phyloP scores from a whole-genome alignment of 2,888 invertebrate genomes.

The Philonicus albiceps region DNA sequence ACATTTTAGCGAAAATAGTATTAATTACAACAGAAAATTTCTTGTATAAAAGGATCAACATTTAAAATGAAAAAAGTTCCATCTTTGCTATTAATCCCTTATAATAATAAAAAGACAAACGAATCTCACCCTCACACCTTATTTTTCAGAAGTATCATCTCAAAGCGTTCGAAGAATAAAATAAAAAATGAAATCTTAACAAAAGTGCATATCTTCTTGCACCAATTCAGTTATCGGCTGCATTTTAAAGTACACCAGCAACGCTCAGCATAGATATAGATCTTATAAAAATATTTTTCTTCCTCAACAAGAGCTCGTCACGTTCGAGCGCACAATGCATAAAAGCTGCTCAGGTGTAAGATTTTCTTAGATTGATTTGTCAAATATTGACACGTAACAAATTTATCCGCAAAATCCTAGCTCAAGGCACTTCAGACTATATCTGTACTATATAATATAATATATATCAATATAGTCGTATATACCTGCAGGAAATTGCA shows the following conservation, averaged over 20 bases:
- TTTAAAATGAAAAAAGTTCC: too few species aligned
- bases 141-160: neutral
- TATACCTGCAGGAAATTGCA: slow-evolving; percentile 1
- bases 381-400: slow-evolving; percentile 15
- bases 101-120: too few species aligned
- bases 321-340: neutral
- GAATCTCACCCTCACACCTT: too few species aligned
- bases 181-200: neutral
- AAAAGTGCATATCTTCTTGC: neutral
- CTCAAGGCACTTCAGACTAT: neutral
- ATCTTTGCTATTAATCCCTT: too few species aligned
- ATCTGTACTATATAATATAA: neutral
- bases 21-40: too few species aligned
- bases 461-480: too few species aligned
- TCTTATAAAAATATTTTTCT: slow-evolving; percentile 8
- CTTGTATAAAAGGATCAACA: too few species aligned
- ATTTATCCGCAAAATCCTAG: neutral
- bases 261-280: neutral
- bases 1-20: too few species aligned
- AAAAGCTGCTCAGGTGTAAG: neutral
- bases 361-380: slow-evolving; percentile 19
- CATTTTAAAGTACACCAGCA: neutral
- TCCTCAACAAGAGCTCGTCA: neutral
- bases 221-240: neutral
- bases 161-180: neutral